Conservation (phyloP, 1,140 invertebrate species). For the Eriosoma lanigerum region DNA sequence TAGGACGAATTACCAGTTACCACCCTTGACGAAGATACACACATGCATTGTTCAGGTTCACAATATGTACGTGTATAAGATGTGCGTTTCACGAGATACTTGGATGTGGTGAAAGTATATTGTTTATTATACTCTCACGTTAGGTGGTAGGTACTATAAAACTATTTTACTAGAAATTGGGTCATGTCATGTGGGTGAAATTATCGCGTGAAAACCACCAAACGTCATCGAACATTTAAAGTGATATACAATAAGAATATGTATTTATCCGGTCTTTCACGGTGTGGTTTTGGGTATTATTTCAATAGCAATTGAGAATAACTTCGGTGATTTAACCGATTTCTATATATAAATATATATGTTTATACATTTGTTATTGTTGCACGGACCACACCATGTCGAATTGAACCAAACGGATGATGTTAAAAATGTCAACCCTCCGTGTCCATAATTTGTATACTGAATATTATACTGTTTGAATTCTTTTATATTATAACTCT, state of each 20-base stretch:
- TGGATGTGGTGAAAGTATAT: neutral
- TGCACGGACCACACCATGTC: neutral
- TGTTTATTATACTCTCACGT: neutral
- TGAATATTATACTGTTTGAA: neutral
- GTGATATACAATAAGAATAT: neutral
- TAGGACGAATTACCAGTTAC: neutral
- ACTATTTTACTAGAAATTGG: neutral
- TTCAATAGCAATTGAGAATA: neutral
- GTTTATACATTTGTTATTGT: too few relatives aligned
- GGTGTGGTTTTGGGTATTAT: neutral
- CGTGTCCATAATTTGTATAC: neutral
- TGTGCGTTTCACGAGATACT: neutral
- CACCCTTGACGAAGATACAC: neutral
- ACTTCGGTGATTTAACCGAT: neutral
- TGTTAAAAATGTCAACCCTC: constrained; percentile 1
- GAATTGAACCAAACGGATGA: neutral
- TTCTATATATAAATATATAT: too few relatives aligned
- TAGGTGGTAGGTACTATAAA: constrained; percentile 3
- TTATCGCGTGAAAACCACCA: constrained; percentile 17
- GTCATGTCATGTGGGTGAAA: neutral
- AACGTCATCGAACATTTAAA: neutral
- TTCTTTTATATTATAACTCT: neutral
- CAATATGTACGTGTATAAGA: neutral
- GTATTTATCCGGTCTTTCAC: neutral
- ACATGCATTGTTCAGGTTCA: neutral